Evolutionary conservation across 1,140 invertebrate genomes (phyloP).

Genomic region (Palaemon carinicauda): DNA sequence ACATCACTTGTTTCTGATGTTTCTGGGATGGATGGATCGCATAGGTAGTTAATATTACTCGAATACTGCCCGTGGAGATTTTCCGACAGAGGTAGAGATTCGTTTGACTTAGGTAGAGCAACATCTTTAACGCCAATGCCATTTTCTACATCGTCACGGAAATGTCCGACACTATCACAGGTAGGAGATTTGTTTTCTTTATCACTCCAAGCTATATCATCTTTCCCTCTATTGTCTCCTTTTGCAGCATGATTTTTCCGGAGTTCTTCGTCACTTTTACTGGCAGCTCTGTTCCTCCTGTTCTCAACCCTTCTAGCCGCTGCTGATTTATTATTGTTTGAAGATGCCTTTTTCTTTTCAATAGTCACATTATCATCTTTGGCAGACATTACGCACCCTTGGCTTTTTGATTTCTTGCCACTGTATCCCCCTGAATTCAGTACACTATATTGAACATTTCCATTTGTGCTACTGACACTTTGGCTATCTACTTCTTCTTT

Average conservation of each 20-base stretch:
- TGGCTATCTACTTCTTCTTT: background rate
- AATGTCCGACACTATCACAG: too few species aligned
- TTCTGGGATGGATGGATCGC: constrained; percentile 44
- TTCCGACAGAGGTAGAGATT: background rate
- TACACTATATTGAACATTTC: background rate
- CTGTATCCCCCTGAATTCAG: background rate
- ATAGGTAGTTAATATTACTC: constrained; percentile 8
- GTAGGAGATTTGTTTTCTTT: background rate
- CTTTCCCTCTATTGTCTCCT: background rate
- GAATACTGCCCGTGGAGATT: background rate
- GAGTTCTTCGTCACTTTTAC: constrained; percentile 33
- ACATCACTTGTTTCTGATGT: constrained; percentile 62
- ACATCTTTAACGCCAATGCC: too few species aligned
- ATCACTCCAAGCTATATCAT: background rate
- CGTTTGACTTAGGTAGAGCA: too few species aligned
- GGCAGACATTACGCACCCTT: background rate
- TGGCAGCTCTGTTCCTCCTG: constrained; percentile 6
- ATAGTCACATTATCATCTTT: background rate
- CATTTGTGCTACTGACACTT: background rate
- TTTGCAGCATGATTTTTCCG: background rate
- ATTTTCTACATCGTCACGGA: too few species aligned
- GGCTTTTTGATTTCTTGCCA: background rate
- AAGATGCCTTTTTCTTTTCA: background rate
- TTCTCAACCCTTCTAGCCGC: background rate
- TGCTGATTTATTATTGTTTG: too few species aligned